Evolutionary conservation across 2,888 invertebrate species (phyloP).

Genomic region (Phalera bucephala): DNA sequence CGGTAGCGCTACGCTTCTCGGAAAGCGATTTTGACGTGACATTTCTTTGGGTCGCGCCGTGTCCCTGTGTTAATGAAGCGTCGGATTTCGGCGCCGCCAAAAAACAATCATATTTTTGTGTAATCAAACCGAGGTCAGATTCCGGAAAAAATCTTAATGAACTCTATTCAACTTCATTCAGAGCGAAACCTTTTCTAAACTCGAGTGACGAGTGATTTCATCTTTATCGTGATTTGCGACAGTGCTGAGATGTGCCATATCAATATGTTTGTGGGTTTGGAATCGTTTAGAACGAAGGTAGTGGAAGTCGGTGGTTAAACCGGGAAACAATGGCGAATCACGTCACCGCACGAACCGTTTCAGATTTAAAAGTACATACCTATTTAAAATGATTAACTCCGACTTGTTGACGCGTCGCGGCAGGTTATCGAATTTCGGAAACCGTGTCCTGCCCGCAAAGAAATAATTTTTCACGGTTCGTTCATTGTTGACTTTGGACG

Average conservation of each 20-base stretch:
- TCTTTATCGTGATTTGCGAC: conserved; percentile 13
- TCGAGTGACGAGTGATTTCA: conserved; percentile 9
- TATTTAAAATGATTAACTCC: conserved; percentile 77
- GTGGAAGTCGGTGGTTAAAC: conserved; percentile 49
- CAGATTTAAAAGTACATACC: conserved; percentile 64
- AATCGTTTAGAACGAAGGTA: conserved; percentile 39
- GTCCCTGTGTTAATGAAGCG: conserved; percentile 77
- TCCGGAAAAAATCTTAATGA: conserved; percentile 42
- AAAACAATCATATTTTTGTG: conserved; percentile 46
- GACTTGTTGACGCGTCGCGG: conserved; percentile 76
- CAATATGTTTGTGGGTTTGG: conserved; percentile 25
- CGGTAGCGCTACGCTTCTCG: conserved; percentile 80
- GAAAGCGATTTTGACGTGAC: conserved; percentile 78
- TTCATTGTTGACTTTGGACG: conserved; percentile 36
- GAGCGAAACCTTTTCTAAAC: neutral
- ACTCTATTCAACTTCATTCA: conserved; percentile 3
- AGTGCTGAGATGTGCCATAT: conserved; percentile 16
- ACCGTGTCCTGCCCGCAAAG: conserved; percentile 49
- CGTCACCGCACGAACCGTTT: conserved; percentile 44
- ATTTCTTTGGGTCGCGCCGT: conserved; percentile 72
- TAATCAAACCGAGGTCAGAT: conserved; percentile 55
- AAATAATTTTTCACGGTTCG: conserved; percentile 60
- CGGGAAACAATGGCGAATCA: conserved; percentile 68
- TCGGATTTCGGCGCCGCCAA: conserved; percentile 73
- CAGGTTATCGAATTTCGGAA: conserved; percentile 71